A percentile compares a stretch with the other conserved stretches of the same genome.
Conservation (phyloP, 2,113 vertebrate genomes). For the Aegotheles bennettii region DNA sequence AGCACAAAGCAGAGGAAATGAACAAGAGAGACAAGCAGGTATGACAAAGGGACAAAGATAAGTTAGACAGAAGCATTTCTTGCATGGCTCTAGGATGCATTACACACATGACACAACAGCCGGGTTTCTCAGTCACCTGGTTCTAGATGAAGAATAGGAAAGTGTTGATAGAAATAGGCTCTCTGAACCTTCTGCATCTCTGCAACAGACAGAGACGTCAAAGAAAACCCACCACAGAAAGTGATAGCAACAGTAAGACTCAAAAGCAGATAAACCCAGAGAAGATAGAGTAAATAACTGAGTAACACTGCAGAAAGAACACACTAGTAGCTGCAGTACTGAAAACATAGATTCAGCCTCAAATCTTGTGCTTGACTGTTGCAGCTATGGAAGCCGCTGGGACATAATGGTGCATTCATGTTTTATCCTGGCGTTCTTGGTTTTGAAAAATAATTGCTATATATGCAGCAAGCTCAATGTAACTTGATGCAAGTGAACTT, state of each 20-base stretch:
- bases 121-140: conserved; percentile 82
- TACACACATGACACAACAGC: conserved; percentile 60
- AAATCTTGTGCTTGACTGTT: neutral
- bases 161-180: conserved; percentile 92
- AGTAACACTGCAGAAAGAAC: neutral
- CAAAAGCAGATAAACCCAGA: conserved; percentile 47
- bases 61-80: conserved; percentile 50
- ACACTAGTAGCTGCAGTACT: neutral
- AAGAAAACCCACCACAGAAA: conserved; percentile 72
- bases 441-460: neutral
- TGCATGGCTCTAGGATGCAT: conserved; percentile 59
- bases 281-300: conserved; percentile 25
- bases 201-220: conserved; percentile 82
- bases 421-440: neutral
- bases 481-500: neutral
- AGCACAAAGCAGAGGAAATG: conserved; percentile 65
- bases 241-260: conserved; percentile 48
- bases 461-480: neutral
- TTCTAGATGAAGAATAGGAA: conserved; percentile 87
- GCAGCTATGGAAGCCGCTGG: neutral
- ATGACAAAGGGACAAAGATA: conserved; percentile 17
- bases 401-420: neutral
- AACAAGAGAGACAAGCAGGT: conserved; percentile 58
- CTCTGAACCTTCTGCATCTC: conserved; percentile 91
- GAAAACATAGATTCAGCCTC: neutral